Evolutionary conservation across 1,140 invertebrate genomes (phyloP).

Genomic region (Macrostomum lignano): DNA sequence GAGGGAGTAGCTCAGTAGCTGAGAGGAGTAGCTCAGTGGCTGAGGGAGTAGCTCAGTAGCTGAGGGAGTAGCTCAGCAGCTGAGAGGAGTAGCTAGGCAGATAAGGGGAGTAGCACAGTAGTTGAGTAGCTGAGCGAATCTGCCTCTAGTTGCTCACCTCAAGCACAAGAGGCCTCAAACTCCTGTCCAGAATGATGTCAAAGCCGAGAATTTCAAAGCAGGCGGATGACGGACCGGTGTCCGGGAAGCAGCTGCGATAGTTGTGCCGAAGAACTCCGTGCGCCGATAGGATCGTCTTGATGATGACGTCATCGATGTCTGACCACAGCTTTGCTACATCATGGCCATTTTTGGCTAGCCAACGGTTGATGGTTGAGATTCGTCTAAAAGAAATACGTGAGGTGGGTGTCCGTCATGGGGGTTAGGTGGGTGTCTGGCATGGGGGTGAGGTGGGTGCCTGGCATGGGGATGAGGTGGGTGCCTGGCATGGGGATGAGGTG

Average conservation of each 20-base stretch:
- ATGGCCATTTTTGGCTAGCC: conserved; percentile 38
- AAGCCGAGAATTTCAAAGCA: conserved; percentile 66
- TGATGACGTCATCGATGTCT: conserved; percentile 57
- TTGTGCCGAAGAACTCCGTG: conserved; percentile 54
- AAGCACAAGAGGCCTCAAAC: neutral
- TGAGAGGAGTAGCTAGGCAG: no score
- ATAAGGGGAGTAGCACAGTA: no score
- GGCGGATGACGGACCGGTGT: conserved; percentile 47
- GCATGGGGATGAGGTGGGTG: no score
- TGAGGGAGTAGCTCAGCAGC: no score
- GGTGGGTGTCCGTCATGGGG: no score
- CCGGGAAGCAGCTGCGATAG: conserved; percentile 56
- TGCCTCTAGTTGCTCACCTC: no score
- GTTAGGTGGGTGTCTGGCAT: no score
- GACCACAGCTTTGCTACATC: conserved; percentile 40
- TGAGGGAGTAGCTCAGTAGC: no score
- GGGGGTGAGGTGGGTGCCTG: no score
- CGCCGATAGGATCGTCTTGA: conserved; percentile 57
- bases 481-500: neutral
- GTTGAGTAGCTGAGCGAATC: no score
- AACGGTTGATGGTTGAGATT: conserved; percentile 47
- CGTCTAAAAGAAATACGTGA: conserved; percentile 32
- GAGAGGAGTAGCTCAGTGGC: no score
- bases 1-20: no score
- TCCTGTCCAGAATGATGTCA: conserved; percentile 33